Conservation (phyloP, 2,888 invertebrate species). For the Xylophagus ater region DNA sequence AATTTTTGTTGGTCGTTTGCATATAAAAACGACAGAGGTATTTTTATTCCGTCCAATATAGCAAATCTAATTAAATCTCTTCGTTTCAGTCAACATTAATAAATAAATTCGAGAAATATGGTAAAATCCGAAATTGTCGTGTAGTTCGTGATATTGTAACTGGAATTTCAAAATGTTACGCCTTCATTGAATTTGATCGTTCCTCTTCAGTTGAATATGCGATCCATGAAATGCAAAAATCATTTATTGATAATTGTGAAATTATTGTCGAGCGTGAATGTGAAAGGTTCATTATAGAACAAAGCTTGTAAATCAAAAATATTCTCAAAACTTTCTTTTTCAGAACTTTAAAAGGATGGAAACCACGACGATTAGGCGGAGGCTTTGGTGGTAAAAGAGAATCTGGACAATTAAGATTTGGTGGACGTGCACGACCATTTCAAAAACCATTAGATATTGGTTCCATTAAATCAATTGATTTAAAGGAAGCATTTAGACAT, state of each 20-base stretch:
- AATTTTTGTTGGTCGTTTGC: conserved; percentile 63
- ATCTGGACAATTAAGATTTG: conserved; percentile 80
- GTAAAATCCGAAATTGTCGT: conserved; percentile 50
- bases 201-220: conserved; percentile 51
- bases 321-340: not conserved
- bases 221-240: conserved; percentile 47
- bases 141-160: conserved; percentile 73
- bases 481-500: conserved; percentile 23
- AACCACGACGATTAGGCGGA: conserved; percentile 74
- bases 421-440: conserved; percentile 68
- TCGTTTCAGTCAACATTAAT: conserved; percentile 43
- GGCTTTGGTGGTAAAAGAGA: conserved; percentile 79
- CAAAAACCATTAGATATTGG: conserved; percentile 47
- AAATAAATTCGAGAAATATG: conserved; percentile 50
- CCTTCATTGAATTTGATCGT: conserved; percentile 69
- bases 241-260: conserved; percentile 53
- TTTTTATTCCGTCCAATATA: no score
- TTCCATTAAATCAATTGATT: conserved; percentile 16
- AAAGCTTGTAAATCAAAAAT: not conserved
- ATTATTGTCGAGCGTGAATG: conserved; percentile 70
- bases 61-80: not conserved
- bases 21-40: conserved; percentile 52
- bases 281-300: conserved; percentile 41
- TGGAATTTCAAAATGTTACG: conserved; percentile 71
- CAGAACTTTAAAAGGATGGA: conserved; percentile 58